Percentiles rank a stretch among this genome's conserved stretches.
Evolutionary conservation across 1,140 invertebrate genomes (phyloP).

Genomic region (Lysiphlebus fabarum): DNA sequence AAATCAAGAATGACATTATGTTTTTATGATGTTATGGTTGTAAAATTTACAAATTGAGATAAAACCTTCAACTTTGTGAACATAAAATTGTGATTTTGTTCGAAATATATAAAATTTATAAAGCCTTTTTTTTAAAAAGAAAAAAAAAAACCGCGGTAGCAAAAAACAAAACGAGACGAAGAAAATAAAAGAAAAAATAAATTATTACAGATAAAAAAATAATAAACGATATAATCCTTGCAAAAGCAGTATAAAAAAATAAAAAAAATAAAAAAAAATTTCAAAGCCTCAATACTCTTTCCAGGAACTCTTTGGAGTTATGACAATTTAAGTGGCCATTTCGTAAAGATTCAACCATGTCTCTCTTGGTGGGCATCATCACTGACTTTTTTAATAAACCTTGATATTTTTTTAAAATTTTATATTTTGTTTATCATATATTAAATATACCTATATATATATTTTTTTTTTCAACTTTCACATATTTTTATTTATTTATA

Average conservation of each 20-base stretch:
- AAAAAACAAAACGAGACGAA: background rate
- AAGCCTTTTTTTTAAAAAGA: no score
- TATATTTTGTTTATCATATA: background rate
- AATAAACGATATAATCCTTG: constrained; percentile 12
- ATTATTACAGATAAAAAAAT: constrained; percentile 11
- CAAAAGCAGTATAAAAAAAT: background rate
- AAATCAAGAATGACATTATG: no score
- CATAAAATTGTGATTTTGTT: no score
- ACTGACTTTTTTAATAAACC: constrained; percentile 23
- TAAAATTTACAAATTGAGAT: no score
- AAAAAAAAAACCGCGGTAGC: no score
- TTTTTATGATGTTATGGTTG: no score
- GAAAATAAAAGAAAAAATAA: background rate
- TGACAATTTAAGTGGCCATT: constrained; percentile 28
- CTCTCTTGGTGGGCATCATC: constrained; percentile 11
- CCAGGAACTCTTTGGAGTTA: constrained; percentile 23
- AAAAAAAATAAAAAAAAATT: background rate
- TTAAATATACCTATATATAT: no score
- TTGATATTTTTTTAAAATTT: background rate
- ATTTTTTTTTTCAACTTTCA: constrained; percentile 5
- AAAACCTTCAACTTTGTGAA: no score
- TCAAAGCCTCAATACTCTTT: constrained; percentile 16
- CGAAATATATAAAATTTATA: no score
- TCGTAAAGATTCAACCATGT: constrained; percentile 10
- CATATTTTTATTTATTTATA: no score